These are phyloP conservation scores for Otis tarda DNA, from an alignment of 2,113 vertebrate species.

Conservation along the genomic window DNA sequence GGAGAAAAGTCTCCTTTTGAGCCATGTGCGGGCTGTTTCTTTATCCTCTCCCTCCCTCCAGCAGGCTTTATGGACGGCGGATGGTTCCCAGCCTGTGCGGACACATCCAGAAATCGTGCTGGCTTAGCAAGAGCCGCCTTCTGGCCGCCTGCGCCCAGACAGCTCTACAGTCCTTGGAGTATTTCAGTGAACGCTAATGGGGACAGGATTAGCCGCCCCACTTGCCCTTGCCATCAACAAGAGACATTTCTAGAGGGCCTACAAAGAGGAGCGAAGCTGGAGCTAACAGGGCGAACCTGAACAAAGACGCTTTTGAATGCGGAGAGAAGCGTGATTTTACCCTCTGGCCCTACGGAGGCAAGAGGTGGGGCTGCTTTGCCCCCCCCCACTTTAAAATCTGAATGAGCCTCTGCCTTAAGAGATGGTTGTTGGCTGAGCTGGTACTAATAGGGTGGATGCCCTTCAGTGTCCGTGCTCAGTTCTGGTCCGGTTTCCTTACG, in stretches of 20 bases:
- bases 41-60: background rate
- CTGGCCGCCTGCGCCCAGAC: background rate
- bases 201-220: background rate
- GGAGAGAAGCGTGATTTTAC: background rate
- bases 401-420: background rate
- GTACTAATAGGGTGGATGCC: slow-evolving; percentile 18
- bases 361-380: slow-evolving; percentile 30
- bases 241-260: slow-evolving; percentile 7
- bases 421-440: background rate
- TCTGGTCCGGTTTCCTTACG: background rate
- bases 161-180: background rate
- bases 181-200: slow-evolving; percentile 33
- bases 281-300: background rate
- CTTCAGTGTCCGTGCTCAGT: background rate
- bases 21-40: background rate
- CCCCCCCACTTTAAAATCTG: background rate
- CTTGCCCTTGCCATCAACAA: slow-evolving; percentile 24
- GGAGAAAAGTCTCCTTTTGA: background rate
- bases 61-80: background rate
- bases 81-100: background rate
- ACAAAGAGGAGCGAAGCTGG: slow-evolving; percentile 3
- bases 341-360: background rate
- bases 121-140: background rate
- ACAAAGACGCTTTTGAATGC: slow-evolving; percentile 32
- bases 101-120: background rate